Evolutionary conservation across 2,888 invertebrate genomes (phyloP), one percentile per base, ranked within the genome.

Genomic region (Coenonympha glycerion): DNA sequence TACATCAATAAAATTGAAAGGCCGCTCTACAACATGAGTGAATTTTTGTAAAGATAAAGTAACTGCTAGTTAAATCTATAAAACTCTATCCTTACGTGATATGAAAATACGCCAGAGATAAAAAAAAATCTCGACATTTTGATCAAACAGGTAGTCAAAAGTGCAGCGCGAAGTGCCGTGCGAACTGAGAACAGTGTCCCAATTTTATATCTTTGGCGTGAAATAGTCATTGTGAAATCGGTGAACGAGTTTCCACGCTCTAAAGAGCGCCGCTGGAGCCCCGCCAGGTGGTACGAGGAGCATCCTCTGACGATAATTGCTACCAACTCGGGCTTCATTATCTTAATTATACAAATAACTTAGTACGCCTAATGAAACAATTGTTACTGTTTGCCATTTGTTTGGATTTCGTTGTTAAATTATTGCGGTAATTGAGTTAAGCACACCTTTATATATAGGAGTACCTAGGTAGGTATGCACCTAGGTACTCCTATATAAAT

Each of bases 301-400:
- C 66, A 74, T 80, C 73, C 79, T 77, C 69, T 57, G 57, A 59
- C 62, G 71, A 79, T 86, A 86, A 86, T 84, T 86, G 84, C 84
- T 82, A 70, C 77, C 73, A 81, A 77, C 77, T 80, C 76, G 74
- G 73, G 71, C 71, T 73, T 77, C 83, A 84, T 85, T 82, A 79
- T 81, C 72, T 64, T 65, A 68, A 70, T 69, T 69, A 68, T 60
- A 61, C 63, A 62, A 66, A 65, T 65, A 65, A 66, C 64, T 65
- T 65, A 66, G 63, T 62, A 62, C 60, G 55, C 56, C 57, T 59
- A 61, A 62, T 61, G 56, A 61, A 63, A 63, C 62, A 62, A 61
- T 60, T 59, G 57, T 55, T 15, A 47, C 52, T 57, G 55, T 58
- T 40, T 45, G 46, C 40, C 28, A 55, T 55, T 52, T 52, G 45